Base-by-base conservation (phyloP, 2,888 invertebrate species). In the Lasioglossum marginatum region DNA sequence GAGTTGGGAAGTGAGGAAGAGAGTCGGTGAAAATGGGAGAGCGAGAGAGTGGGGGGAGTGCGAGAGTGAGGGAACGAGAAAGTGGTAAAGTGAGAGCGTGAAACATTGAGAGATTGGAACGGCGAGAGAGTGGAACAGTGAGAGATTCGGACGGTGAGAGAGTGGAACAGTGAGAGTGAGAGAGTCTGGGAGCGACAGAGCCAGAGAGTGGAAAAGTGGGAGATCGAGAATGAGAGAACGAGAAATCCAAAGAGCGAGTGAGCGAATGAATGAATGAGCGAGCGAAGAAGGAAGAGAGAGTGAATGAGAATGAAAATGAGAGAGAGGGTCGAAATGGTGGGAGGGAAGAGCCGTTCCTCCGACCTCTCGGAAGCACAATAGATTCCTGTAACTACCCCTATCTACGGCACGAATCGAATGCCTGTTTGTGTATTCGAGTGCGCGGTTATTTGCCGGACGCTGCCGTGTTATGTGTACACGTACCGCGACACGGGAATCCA, bases 401-500 rank as follows among this genome's bases (percentile, higher is more conserved):
- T 93, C 92, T 90, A 89, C 91, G 90, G 88, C 88, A 89, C 92
- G 91, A 93, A 93, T 93, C 93, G 92, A 91, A 92, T 89, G 87
- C 82, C 91, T 93, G 93, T 93, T 93, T 93, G 94, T 91, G 93
- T 92, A 93, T 93, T 93, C 92, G 92, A 91, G 91, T 91, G 92
- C 86, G 92, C 90, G 93, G 91, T 92, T 93, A 93, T 93, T 94
- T 93, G 92, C 92, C 91, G 92, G 92, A 92, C 92, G 90, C 90
- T 77, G 85, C 40, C 81, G 83, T 77, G 84, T 85, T 85, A 72
- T 82, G 74, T 45, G 77, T 77, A 70, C 72, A 40, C 63, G 63
- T 57, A 63, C 43, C 75, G 57, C n/a, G 23, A 79, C 60, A 34
- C 27, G 27, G 52, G 37, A 14, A 43, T 34, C 63, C 45, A 37